phyloP scores from a whole-genome alignment of 2,797 vertebrate genomes.

The Siniperca obscura region DNA sequence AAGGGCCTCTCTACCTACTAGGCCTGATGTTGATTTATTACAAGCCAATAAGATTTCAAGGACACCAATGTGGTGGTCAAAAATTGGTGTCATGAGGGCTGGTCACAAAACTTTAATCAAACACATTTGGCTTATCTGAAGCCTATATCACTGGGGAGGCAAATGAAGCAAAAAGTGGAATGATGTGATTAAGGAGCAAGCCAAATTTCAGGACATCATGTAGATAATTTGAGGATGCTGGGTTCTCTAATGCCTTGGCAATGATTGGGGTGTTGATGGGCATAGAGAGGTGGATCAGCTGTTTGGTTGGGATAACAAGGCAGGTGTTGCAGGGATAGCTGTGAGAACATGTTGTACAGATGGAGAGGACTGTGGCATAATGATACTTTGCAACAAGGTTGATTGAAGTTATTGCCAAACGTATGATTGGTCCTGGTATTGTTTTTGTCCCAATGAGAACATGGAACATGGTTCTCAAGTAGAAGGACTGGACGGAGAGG shows the following conservation, averaged over 20 bases:
- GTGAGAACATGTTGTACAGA: conserved; percentile 55
- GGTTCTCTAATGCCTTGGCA: conserved; percentile 39
- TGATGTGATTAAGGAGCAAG: conserved; percentile 40
- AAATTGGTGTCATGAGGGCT: conserved; percentile 18
- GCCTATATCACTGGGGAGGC: conserved; percentile 23
- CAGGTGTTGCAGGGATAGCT: conserved; percentile 58
- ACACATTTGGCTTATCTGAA: conserved; percentile 40
- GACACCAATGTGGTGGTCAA: conserved; percentile 22
- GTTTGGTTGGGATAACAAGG: conserved; percentile 56
- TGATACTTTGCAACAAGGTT: conserved; percentile 52
- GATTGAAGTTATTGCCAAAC: conserved; percentile 58
- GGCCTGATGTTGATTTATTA: conserved; percentile 26
- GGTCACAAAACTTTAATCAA: conserved; percentile 43
- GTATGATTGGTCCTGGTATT: conserved; percentile 36
- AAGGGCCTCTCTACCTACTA: neutral
- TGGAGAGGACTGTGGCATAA: conserved; percentile 46
- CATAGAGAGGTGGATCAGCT: conserved; percentile 57
- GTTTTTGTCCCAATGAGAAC: conserved; percentile 28
- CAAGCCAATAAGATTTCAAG: conserved; percentile 21
- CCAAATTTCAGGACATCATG: conserved; percentile 56
- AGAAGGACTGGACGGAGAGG: neutral
- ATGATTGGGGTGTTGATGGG: conserved; percentile 34
- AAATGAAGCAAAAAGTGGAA: conserved; percentile 45
- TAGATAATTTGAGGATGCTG: conserved; percentile 43
- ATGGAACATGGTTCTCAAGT: conserved; percentile 20